Base-by-base conservation (phyloP, 2,113 vertebrate genomes). In the Scomber japonicus region DNA sequence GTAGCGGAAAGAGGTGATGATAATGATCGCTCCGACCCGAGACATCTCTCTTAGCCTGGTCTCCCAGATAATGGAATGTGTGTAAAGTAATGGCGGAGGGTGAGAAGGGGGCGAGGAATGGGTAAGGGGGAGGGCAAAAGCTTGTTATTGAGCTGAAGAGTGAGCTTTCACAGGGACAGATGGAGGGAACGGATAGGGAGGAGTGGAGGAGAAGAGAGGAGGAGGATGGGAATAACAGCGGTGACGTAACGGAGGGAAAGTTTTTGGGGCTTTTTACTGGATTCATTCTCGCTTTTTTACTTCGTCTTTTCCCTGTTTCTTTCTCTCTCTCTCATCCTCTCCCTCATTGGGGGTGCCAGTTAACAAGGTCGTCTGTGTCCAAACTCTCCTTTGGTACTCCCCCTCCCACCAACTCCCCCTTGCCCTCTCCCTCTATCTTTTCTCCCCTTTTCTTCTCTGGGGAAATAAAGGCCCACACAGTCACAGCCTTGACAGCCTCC, bases 331-430 rank as follows among this genome's bases (percentile, higher is more conserved):
- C 89, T 90, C 82, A 83, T 86, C 88, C 87, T 91, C 81, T 77
- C 82, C n/a, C 88, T 85, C 88, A 88, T 84, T 86, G 48, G 60
- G 80, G 81, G 81, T 70, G 77, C 84, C 12, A 59, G 60, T 88
- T 93, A 94, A 94, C 93, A 94, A 94, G 89, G 91, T 87, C 15
- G 90, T 91, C 94, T 95, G 94, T 96, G 93, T 95, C 94, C 92
- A 85, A 88, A 88, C 77, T 84, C 87, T 93, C 84, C 81, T 83
- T 84, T 85, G 72, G 78, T 71, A 67, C 74, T 45, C 78, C 88
- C 80, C 75, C 61, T 27, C 24, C 24, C 24, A 27, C 44, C 56
- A 3, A 78, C 84, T 92, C 92, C 81, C 79, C 88, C 71, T 85
- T 86, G 78, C 88, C 63, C 85, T 84, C 88, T 90, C 80, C 71